Base-by-base conservation (phyloP, 2,888 invertebrate genomes). In the Paralinhomoeus sp. region DNA sequence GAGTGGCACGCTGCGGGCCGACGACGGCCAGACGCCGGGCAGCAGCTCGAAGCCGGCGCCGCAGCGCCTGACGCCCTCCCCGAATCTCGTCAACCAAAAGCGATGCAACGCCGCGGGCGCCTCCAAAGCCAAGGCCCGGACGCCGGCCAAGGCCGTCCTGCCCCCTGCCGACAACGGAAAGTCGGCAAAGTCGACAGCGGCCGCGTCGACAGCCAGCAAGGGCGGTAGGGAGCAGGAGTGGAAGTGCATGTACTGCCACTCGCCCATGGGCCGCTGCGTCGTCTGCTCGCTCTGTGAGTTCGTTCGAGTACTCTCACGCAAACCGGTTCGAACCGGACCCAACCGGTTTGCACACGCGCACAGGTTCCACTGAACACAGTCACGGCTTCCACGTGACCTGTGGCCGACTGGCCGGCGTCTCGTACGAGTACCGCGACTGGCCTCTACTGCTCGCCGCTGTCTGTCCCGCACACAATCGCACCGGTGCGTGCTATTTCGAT, bases 371-470 rank as follows among this genome's bases (percentile, higher is more conserved):
- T n/a, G n/a, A n/a, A n/a, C n/a, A n/a, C n/a, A n/a, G n/a, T n/a
- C 27, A 35, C 35, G 72, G 70, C 47, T 72, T 73, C 57, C 74
- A 74, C 57, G 67, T 70, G 0, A 70, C 71, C 1, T 74, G 74
- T 54, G 73, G 70, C 24, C 64, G 69, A 31, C 64, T 69, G n/a
- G 67, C 69, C 33, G 72, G 73, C 1, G 68, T 69, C 2, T 58
- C 57, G 38, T 67, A 67, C 53, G 60, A 62, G 47, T 54, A 57
- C 17, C 57, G 60, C 50, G 64, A 64, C 48, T 65, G 64, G 62
- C 65, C 66, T 2, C 54, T 54, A 27, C 61, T 63, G 9, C 57
- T 65, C 15, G 56, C 60, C 45, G 57, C 63, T 41, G 60, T 60
- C n/a, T 67, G 67, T 48, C 49, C 51, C 9, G 53, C 53, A 45